Percentiles rank a stretch among this genome's conserved stretches.
phyloP scores from a whole-genome alignment of 2,113 vertebrate species.

The Laticauda colubrina region DNA sequence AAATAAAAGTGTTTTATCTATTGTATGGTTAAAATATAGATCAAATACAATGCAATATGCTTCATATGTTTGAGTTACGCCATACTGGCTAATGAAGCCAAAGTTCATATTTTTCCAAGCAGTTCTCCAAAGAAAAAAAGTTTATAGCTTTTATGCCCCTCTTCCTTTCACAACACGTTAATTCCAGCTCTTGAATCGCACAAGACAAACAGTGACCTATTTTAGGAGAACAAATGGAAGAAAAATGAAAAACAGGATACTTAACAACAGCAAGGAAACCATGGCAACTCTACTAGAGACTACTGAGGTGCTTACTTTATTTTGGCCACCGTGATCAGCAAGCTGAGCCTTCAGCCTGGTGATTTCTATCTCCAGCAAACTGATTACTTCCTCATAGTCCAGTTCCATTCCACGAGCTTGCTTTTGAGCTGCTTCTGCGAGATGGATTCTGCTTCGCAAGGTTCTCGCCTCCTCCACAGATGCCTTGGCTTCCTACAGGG shows the following conservation, averaged over 20 bases:
- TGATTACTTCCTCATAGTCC: conserved; percentile 96
- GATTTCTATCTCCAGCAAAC: conserved; percentile 88
- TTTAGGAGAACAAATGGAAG: conserved; percentile 83
- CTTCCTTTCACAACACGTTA: conserved; percentile 59
- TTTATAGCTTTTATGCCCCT: conserved; percentile 64
- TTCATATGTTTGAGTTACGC: conserved; percentile 13
- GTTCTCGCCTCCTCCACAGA: conserved; percentile 79
- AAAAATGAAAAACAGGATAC: conserved; percentile 79
- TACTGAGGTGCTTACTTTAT: conserved; percentile 75
- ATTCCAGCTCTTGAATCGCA: conserved; percentile 88
- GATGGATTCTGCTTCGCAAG: conserved; percentile 79
- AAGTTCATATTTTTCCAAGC: conserved; percentile 49
- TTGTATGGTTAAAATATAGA: conserved; percentile 34
- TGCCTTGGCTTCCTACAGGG: conserved; percentile 80
- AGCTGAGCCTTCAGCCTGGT: conserved; percentile 86
- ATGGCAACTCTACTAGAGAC: conserved; percentile 67
- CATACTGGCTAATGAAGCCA: conserved; percentile 34
- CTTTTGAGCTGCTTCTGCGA: conserved; percentile 85
- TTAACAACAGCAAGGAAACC: conserved; percentile 69
- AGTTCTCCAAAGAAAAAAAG: conserved; percentile 59
- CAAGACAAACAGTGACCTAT: conserved; percentile 97
- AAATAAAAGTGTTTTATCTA: not conserved
- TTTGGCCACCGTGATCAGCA: conserved; percentile 68
- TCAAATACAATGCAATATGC: conserved; percentile 29
- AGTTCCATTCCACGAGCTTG: conserved; percentile 89